Evolutionary conservation across 2,113 vertebrate species (phyloP), one percentile per base, ranked within the genome.

Genomic region (Pygoscelis adeliae): DNA sequence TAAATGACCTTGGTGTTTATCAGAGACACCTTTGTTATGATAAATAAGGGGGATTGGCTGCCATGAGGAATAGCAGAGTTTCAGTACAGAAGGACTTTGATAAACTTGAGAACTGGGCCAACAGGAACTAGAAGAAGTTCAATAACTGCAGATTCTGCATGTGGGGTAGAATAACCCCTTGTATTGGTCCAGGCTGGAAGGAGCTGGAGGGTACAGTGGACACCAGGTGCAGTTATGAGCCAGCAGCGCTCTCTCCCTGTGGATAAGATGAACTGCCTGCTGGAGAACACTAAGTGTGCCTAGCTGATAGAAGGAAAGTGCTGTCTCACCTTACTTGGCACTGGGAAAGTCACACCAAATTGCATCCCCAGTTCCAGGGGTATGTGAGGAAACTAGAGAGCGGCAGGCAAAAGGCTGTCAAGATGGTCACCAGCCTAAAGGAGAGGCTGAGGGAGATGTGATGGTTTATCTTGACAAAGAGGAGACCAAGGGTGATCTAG

Each of bases 381-480:
- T 40, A 36, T 10, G 14, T 50, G 53, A 79, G 52, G 50, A 53
- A 93, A 61, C 30, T 6, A 42, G 30, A 82, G 14, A 56, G 32
- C 0, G 3, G 38, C 22, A 52, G 87, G 55, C n/a, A 81, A 81
- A 94, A 87, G 52, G 23, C 56, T 80, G 25, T 17, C 0, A 0
- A 70, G 59, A 61, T 59, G 74, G 40, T 55, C 47, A 65, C 38
- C 49, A 81, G 49, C 59, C n/a, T 65, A 52, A 23, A 72, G 32
- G 36, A 87, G 66, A 70, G 66, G 62, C 56, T 83, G 72, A 79
- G 40, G 61, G 67, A 85, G 25, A 19, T 73, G 32, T 36, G 63
- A 73, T 23, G 36, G 46, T 29, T 83, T 44, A 18, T 50, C 20
- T 61, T 2, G 3, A 61, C 46, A 69, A 65, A 89, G 38, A 59